These are phyloP conservation scores for Rhizomys pruinosus DNA, from an alignment of 2,113 vertebrate species.

Conservation along the genomic window DNA sequence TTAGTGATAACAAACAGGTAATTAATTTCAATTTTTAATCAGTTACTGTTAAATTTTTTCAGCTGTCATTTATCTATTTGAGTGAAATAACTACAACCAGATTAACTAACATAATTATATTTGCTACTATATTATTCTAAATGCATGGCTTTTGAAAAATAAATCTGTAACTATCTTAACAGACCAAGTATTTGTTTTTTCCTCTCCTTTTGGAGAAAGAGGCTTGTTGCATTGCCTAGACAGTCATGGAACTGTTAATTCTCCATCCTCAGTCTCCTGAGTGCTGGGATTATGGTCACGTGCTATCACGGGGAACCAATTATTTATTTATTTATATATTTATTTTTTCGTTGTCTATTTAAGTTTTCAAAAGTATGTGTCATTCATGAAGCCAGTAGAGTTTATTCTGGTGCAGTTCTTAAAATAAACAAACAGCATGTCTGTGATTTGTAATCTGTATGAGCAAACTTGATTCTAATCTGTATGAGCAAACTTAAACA, in stretches of 20 bases:
- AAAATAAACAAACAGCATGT: constrained; percentile 3
- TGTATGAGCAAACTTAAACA: constrained; percentile 7
- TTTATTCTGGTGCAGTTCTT: constrained; percentile 15
- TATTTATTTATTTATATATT: not conserved
- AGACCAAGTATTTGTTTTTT: not conserved
- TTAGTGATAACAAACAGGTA: not conserved
- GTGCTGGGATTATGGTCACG: not conserved
- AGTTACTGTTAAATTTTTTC: not conserved
- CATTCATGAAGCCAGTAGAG: constrained; percentile 33
- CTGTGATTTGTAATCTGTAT: constrained; percentile 45
- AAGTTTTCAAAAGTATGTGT: constrained; percentile 30
- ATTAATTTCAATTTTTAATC: not conserved
- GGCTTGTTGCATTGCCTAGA: not conserved
- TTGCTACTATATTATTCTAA: constrained; percentile 9
- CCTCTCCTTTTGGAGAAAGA: not conserved
- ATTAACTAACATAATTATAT: constrained; percentile 17
- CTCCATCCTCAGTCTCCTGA: not conserved
- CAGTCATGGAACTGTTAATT: no score
- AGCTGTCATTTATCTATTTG: not conserved
- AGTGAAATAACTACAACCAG: not conserved
- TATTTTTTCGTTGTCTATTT: not conserved
- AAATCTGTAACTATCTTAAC: constrained; percentile 29
- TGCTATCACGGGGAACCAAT: not conserved
- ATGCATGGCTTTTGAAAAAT: not conserved
- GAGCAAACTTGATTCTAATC: constrained; percentile 3